Conservation (phyloP, 1,140 invertebrate species). For the Orius insidiosus region DNA sequence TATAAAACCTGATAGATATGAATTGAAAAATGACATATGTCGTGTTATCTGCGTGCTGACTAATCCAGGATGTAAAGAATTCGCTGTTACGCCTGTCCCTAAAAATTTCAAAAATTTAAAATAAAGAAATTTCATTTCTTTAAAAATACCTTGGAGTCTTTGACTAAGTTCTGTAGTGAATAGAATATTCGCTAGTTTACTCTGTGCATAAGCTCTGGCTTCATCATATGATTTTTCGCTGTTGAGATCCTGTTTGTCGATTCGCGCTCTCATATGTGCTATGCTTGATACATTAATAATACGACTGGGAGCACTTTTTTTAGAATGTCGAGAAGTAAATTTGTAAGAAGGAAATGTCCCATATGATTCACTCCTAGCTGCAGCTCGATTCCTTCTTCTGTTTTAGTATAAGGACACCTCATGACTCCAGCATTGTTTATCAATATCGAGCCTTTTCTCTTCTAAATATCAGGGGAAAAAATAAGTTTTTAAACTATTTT, state of each 20-base stretch:
- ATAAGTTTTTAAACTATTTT: not conserved
- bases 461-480: conserved; percentile 29
- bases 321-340: conserved; percentile 58
- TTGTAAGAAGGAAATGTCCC: conserved; percentile 78
- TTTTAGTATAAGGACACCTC: conserved; percentile 49
- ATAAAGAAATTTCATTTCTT: not conserved
- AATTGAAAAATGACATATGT: conserved; percentile 47
- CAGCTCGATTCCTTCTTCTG: conserved; percentile 73
- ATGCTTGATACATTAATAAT: conserved; percentile 61
- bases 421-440: conserved; percentile 86
- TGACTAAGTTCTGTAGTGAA: conserved; percentile 34
- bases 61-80: conserved; percentile 74
- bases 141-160: conserved; percentile 18
- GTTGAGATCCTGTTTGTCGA: conserved; percentile 63
- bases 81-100: conserved; percentile 58
- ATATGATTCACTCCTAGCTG: conserved; percentile 81
- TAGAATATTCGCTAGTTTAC: conserved; percentile 76
- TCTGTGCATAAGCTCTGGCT: conserved; percentile 58
- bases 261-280: conserved; percentile 48
- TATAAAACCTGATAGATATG: conserved; percentile 31
- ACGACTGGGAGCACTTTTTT: conserved; percentile 56
- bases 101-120: conserved; percentile 24
- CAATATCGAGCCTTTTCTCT: conserved; percentile 49
- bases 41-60: conserved; percentile 57
- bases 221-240: conserved; percentile 48